A percentile compares a stretch with the other conserved stretches of the same genome.
These are phyloP conservation scores for Tyrannus savana DNA, from an alignment of 2,113 vertebrate species.

Conservation along the genomic window DNA sequence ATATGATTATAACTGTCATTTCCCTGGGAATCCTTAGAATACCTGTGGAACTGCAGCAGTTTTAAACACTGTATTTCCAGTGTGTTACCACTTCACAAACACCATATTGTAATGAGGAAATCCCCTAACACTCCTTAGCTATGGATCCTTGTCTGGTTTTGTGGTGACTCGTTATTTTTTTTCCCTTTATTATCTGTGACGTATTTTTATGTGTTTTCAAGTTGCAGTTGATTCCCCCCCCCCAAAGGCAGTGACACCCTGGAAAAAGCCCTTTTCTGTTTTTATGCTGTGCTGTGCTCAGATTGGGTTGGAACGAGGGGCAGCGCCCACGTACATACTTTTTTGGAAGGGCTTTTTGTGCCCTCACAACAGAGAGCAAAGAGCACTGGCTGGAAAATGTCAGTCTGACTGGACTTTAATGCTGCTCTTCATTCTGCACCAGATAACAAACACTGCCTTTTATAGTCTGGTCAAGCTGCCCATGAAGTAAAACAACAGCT, in stretches of 20 bases:
- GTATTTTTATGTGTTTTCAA: not conserved
- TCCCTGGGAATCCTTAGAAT: not conserved
- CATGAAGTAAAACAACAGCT: not conserved
- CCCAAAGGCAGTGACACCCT: not conserved
- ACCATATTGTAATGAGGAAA: not conserved
- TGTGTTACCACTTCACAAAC: not conserved
- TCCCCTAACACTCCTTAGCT: not conserved
- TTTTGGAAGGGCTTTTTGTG: rapidly evolving
- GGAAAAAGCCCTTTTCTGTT: not conserved
- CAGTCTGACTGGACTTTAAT: not conserved
- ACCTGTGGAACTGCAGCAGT: not conserved
- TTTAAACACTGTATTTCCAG: not conserved
- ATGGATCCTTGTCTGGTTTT: not conserved
- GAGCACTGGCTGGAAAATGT: not conserved
- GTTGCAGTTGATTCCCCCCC: not conserved
- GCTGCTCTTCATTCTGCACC: not conserved
- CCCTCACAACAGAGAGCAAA: not conserved
- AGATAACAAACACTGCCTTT: not conserved
- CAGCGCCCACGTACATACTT: rapidly evolving
- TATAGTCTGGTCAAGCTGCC: not conserved
- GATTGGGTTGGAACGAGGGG: not conserved
- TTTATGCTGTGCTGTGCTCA: not conserved
- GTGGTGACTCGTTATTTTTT: not conserved
- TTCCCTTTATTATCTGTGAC: not conserved
- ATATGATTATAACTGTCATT: not conserved